Evolutionary conservation across 2,797 vertebrate species (phyloP).

Genomic region (Tragopan temminckii): DNA sequence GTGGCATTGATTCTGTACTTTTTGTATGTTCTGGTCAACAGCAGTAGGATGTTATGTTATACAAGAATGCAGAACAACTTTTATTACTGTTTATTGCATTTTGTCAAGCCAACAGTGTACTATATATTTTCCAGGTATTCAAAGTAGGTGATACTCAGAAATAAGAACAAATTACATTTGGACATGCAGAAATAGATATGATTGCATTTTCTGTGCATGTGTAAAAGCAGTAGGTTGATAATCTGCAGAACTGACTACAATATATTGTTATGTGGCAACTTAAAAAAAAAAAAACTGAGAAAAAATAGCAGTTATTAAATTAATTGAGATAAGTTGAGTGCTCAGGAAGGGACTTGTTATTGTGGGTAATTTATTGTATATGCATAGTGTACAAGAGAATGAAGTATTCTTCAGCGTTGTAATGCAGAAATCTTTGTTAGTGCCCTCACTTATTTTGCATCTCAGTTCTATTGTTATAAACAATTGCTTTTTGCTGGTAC

Average conservation of each 20-base stretch:
- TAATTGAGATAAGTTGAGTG: background rate
- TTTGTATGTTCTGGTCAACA: background rate
- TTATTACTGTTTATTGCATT: background rate
- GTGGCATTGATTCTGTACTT: background rate
- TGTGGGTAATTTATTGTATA: background rate
- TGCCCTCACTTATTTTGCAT: constrained; percentile 14
- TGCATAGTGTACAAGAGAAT: background rate
- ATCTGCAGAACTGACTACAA: background rate
- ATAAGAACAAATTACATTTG: background rate
- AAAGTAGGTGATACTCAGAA: background rate
- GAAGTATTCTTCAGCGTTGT: background rate
- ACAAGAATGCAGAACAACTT: background rate
- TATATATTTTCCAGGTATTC: background rate
- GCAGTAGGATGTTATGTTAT: background rate
- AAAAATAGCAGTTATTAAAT: background rate
- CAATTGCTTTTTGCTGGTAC: background rate
- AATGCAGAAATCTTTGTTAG: background rate
- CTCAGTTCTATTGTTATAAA: background rate
- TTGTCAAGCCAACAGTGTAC: background rate
- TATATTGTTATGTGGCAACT: background rate
- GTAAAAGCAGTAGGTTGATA: background rate
- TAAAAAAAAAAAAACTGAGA: background rate
- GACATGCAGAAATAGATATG: background rate
- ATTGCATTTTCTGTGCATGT: background rate
- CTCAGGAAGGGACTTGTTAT: background rate